phyloP scores from a whole-genome alignment of 2,113 vertebrate genomes.

The Hypocryptadius cinnamomeus region DNA sequence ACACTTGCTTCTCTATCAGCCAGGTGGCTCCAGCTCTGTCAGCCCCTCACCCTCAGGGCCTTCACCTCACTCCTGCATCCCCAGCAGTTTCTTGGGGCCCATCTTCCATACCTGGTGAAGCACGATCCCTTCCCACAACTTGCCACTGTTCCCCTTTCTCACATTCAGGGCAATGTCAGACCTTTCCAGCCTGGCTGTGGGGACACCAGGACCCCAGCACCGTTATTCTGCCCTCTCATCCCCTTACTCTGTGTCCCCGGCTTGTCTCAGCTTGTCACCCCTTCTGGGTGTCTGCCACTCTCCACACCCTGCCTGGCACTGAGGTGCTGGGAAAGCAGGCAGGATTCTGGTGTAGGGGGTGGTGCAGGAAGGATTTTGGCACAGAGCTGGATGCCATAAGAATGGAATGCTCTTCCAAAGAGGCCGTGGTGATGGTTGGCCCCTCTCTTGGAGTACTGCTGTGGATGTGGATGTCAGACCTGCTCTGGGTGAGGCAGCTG shows the following conservation, averaged over 20 bases:
- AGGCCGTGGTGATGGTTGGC: fast-evolving
- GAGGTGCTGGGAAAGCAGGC: neutral
- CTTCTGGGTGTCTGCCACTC: neutral
- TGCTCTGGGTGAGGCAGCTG: neutral
- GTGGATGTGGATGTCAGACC: neutral
- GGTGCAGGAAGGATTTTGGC: neutral
- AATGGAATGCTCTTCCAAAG: neutral
- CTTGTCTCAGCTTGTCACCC: neutral
- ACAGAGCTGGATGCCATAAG: fast-evolving
- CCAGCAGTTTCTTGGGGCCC: neutral
- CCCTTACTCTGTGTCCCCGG: neutral
- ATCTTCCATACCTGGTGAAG: neutral
- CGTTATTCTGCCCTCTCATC: fast-evolving
- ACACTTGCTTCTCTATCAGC: neutral
- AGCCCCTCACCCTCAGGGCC: neutral
- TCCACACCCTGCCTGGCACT: neutral
- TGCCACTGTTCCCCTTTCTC: neutral
- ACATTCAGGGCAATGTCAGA: neutral
- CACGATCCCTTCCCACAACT: fast-evolving
- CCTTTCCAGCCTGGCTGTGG: neutral
- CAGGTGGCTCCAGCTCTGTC: neutral
- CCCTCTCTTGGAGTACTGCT: neutral
- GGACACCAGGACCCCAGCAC: neutral
- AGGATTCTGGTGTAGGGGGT: neutral
- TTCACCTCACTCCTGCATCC: neutral